Percentiles rank a stretch among this genome's conserved stretches.
phyloP scores from a whole-genome alignment of 2,797 vertebrate species.

The Gambelia wislizenii region DNA sequence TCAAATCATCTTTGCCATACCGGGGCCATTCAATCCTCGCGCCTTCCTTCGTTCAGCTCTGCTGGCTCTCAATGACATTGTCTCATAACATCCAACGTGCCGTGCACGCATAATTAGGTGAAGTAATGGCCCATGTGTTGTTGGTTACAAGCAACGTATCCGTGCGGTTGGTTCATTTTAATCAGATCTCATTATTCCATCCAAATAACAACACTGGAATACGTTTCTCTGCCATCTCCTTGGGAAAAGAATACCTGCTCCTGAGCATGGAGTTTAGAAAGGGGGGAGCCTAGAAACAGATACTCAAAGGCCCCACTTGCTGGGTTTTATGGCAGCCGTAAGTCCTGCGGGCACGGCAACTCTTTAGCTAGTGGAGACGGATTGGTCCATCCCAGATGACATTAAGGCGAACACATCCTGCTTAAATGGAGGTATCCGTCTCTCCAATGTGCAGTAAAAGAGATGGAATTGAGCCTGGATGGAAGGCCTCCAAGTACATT shows the following conservation, averaged over 20 bases:
- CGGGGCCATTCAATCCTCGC: conserved; percentile 10
- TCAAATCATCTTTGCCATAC: conserved; percentile 15
- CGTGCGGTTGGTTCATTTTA: conserved; percentile 47
- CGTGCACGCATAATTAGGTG: conserved; percentile 36
- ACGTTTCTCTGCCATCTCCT: not conserved
- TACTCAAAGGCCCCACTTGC: conserved; percentile 12
- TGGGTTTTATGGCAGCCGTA: conserved; percentile 7
- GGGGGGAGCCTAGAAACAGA: not conserved
- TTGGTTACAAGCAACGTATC: conserved; percentile 47
- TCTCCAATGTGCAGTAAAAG: conserved; percentile 35
- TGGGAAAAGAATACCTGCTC: not conserved
- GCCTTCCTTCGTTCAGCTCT: conserved; percentile 33
- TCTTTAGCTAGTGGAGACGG: conserved; percentile 34
- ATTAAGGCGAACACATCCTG: conserved; percentile 26
- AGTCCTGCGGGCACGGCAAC: not conserved
- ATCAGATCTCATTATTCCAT: conserved; percentile 12
- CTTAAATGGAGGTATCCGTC: conserved; percentile 35
- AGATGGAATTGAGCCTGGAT: conserved; percentile 4
- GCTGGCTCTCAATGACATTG: conserved; percentile 26
- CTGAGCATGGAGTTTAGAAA: not conserved
- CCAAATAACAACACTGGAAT: conserved; percentile 50
- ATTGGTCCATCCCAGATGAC: conserved; percentile 23
- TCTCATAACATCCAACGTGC: not conserved
- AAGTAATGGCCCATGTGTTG: conserved; percentile 34
- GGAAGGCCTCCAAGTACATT: not conserved